Base-by-base conservation (phyloP, 2,797 vertebrate genomes). In the Silurus lanzhouensis region DNA sequence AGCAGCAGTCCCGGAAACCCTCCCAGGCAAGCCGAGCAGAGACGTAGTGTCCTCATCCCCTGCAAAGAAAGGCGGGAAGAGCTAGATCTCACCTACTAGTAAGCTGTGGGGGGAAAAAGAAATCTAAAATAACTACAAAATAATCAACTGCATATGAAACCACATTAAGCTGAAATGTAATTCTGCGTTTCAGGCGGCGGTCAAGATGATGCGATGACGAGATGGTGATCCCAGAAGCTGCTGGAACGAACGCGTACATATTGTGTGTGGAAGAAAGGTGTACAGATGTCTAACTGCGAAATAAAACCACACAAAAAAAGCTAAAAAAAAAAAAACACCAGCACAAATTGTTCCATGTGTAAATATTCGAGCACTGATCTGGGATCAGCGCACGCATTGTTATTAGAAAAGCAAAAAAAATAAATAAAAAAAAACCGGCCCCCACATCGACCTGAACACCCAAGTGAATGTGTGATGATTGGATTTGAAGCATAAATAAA, bases 51-150 rank as follows among this genome's bases (percentile, higher is more conserved):
- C 90, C 15, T 88, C 89, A 64, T 90, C 94, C 20, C 60, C 89
- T 12, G 76, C 88, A 79, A 93, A 89, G 85, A 91, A 94, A 85
- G 92, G 92, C 80, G 89, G 92, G 58, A 94, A 93, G 87, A 94
- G 92, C 85, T 96, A 95, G 89, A 93, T 60, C 63, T 13, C 83
- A 66, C 0, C 89, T 89, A 20, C 67, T 46, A 55, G 87, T 83
- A 82, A 52, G 17, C 27, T 22, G 1, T 7, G 48, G 6, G 48
- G 48, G 48, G 8, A 52, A 52, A 52, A 52, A 52, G 2, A n/a
- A 70, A 25, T 63, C 58, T 12, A 48, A 52, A 52, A 17, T 20
- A 61, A 25, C 52, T 12, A 10, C 17, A 0, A 6, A 79, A 19
- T 31, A 44, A 61, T 44, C 0, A 1, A 79, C 58, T 78, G 19